phyloP scores from a whole-genome alignment of 2,888 invertebrate genomes.

The Mythimna albipuncta region DNA sequence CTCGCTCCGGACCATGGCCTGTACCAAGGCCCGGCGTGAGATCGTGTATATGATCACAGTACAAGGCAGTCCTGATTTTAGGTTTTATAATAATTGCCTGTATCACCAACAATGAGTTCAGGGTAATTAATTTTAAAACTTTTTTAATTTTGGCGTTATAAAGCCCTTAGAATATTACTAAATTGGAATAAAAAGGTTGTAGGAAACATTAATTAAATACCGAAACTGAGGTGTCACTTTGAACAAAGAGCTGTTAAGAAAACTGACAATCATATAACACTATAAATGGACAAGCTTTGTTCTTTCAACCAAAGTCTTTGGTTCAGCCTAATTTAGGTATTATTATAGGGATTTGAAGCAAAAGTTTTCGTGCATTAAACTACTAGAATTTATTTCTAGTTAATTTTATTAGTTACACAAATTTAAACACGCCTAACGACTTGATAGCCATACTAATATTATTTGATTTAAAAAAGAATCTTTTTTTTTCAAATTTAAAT shows the following conservation, averaged over 20 bases:
- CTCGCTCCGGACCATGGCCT: too few relatives aligned
- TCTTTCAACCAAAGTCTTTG: not conserved
- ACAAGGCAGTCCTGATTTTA: not conserved
- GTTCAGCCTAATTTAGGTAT: too few relatives aligned
- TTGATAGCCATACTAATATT: too few relatives aligned
- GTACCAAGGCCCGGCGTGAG: too few relatives aligned
- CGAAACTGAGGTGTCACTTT: not conserved
- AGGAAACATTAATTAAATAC: conserved; percentile 24
- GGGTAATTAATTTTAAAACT: conserved; percentile 9
- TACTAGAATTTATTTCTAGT: too few relatives aligned
- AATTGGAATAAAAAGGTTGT: not conserved
- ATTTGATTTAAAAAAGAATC: too few relatives aligned
- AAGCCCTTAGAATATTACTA: conserved; percentile 13
- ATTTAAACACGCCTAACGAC: too few relatives aligned
- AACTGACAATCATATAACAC: not conserved
- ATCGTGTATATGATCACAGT: too few relatives aligned
- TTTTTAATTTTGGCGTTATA: conserved; percentile 13
- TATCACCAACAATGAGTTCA: not conserved
- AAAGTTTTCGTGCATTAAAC: too few relatives aligned
- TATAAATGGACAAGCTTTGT: not conserved
- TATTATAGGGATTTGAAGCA: too few relatives aligned
- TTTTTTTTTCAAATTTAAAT: too few relatives aligned
- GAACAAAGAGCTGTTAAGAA: not conserved
- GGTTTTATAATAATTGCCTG: not conserved
- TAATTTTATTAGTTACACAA: too few relatives aligned